These are phyloP conservation scores for Sitta carolinensis DNA, from an alignment of 2,797 vertebrate species.

Conservation along the genomic window DNA sequence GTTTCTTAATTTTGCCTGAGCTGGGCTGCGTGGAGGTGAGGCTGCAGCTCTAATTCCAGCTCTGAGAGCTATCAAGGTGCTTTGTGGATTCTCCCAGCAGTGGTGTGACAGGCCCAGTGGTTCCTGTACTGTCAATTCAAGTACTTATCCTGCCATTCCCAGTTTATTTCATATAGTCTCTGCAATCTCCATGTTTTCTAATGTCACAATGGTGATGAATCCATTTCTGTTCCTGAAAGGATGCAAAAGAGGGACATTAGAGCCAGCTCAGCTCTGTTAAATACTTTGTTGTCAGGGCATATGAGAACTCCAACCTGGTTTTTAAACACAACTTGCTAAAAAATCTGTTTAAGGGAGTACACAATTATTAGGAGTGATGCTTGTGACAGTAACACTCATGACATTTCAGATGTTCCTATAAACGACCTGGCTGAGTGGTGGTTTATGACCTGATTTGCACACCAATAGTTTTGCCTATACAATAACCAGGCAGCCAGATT, in stretches of 20 bases:
- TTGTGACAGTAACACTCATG: not conserved
- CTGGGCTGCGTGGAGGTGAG: not conserved
- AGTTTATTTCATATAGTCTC: conserved; percentile 16
- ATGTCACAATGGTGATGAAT: not conserved
- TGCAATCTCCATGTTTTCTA: not conserved
- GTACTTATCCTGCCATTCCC: not conserved
- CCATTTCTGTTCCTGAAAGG: not conserved
- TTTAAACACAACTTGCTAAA: not conserved
- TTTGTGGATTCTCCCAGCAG: not conserved
- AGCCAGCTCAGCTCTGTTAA: not conserved
- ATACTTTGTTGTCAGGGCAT: not conserved
- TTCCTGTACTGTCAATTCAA: not conserved
- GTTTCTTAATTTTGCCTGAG: not conserved
- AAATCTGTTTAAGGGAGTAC: not conserved
- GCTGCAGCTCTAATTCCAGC: not conserved
- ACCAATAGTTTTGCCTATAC: not conserved
- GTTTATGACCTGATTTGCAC: not conserved
- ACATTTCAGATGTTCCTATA: not conserved
- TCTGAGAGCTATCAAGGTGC: accelerated
- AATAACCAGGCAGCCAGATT: not conserved
- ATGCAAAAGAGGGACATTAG: not conserved
- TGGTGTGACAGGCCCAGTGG: not conserved
- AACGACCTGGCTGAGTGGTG: not conserved
- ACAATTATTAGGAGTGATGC: not conserved
- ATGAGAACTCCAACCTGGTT: not conserved